Percentiles rank a stretch among this genome's conserved stretches.
These are phyloP conservation scores for Dusona sp. DNA, from an alignment of 2,888 invertebrate species.

Conservation along the genomic window DNA sequence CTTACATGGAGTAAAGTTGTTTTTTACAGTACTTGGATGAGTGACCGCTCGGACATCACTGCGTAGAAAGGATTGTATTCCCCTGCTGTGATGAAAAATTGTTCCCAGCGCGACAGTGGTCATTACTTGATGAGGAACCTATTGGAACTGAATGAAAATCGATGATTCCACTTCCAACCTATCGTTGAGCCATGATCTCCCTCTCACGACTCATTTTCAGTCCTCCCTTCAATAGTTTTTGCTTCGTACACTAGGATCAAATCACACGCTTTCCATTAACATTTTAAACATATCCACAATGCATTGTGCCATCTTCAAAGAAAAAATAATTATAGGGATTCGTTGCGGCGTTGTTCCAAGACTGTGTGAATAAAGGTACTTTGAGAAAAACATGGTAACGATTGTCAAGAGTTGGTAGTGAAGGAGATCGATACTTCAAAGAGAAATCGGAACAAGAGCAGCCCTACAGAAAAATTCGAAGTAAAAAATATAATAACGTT, in stretches of 20 bases:
- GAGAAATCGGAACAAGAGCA: background rate
- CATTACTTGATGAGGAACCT: background rate
- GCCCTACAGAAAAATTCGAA: background rate
- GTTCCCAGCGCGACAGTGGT: background rate
- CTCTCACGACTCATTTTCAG: background rate
- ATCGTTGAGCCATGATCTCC: background rate
- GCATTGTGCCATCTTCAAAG: background rate
- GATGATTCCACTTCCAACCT: constrained; percentile 1
- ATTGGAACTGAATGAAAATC: constrained; percentile 37
- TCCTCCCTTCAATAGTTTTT: background rate
- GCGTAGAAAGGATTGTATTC: too few relatives aligned
- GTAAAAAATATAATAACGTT: background rate
- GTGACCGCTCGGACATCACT: too few relatives aligned
- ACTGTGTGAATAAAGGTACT: background rate
- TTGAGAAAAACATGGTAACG: background rate
- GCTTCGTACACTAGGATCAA: background rate
- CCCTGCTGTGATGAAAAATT: background rate
- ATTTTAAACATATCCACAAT: background rate
- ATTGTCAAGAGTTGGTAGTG: background rate
- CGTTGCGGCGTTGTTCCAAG: background rate
- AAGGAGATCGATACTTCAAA: constrained; percentile 4
- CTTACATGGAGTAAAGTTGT: too few relatives aligned
- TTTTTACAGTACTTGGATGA: too few relatives aligned
- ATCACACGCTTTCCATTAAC: constrained; percentile 8
- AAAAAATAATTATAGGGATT: constrained; percentile 20